phyloP scores from a whole-genome alignment of 2,888 invertebrate genomes.

The Proisotoma minuta region DNA sequence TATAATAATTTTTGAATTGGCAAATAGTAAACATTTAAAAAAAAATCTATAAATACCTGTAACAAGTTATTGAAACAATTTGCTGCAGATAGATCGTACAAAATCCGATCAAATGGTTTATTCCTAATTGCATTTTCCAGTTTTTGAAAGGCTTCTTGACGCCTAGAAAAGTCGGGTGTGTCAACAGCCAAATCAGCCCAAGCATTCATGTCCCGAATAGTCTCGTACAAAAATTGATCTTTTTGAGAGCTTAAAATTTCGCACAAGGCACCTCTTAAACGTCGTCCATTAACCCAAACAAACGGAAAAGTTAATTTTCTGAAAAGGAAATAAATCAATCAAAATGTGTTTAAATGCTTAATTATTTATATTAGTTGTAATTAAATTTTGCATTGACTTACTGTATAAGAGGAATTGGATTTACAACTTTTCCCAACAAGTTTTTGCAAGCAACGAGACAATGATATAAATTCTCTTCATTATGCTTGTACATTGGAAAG shows the following conservation, averaged over 20 bases:
- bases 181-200: conserved; percentile 29
- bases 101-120: conserved; percentile 14
- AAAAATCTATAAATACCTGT: conserved; percentile 17
- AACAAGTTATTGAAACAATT: conserved; percentile 27
- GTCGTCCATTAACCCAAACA: conserved; percentile 30
- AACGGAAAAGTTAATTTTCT: conserved; percentile 34
- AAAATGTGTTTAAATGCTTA: background rate
- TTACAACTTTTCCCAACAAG: conserved; percentile 16
- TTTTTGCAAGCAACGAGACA: conserved; percentile 32
- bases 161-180: conserved; percentile 28
- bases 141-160: conserved; percentile 29
- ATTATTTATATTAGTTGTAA: background rate
- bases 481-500: conserved; percentile 30
- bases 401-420: conserved; percentile 16
- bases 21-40: background rate
- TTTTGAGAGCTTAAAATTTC: conserved; percentile 20
- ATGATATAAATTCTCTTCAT: conserved; percentile 35
- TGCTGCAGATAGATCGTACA: conserved; percentile 18
- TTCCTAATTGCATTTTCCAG: conserved; percentile 16
- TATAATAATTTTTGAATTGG: background rate
- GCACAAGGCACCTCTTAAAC: conserved; percentile 26
- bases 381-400: conserved; percentile 17
- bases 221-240: conserved; percentile 16
- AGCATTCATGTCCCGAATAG: conserved; percentile 26
- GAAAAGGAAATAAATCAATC: background rate